These are phyloP conservation scores for Heliconius ismenius DNA, from an alignment of 2,888 invertebrate genomes.

Conservation along the genomic window DNA sequence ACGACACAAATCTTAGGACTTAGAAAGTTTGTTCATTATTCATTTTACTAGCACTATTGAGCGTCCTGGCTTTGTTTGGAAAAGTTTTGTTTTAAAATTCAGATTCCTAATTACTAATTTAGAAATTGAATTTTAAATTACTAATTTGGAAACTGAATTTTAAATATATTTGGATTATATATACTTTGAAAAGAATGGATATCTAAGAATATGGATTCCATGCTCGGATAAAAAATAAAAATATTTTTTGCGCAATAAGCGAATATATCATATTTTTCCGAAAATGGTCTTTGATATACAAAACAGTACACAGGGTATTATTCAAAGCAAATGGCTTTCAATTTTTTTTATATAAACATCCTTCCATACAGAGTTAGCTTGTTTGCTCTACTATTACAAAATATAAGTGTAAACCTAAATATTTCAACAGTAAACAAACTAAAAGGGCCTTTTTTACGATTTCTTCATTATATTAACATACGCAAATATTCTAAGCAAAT, in stretches of 20 bases:
- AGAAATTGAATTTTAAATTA: background rate
- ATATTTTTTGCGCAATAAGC: no score
- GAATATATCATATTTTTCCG: no score
- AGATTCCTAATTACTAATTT: no score
- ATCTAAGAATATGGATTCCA: background rate
- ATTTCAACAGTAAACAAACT: background rate
- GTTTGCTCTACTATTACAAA: no score
- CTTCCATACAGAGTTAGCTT: no score
- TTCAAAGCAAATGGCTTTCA: no score
- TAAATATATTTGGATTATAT: background rate
- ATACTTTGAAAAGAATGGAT: background rate
- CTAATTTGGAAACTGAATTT: background rate
- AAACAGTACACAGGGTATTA: no score
- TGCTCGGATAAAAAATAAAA: no score
- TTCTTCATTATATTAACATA: background rate
- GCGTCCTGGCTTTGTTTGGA: background rate
- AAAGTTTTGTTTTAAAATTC: background rate
- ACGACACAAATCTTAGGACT: background rate
- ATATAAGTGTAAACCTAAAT: background rate
- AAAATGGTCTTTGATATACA: no score
- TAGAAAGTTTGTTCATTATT: background rate
- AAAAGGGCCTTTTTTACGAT: background rate
- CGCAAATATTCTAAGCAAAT: constrained; percentile 20
- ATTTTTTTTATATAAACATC: no score
- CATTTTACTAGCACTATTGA: background rate